phyloP scores from a whole-genome alignment of 2,797 vertebrate species.

The Threskiornis aethiopicus region DNA sequence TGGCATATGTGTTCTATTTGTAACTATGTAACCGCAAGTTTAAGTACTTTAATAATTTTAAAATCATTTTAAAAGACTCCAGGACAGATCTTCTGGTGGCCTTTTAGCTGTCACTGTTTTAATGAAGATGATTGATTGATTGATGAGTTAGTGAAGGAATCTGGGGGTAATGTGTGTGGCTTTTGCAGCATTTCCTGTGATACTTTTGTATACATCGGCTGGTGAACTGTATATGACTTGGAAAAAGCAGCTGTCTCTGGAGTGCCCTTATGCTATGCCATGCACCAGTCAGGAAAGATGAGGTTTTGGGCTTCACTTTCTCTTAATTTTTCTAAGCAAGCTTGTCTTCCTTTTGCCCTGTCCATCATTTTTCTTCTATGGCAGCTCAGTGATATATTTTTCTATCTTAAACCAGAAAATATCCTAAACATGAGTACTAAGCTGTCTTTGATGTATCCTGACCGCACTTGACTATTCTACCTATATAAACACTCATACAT shows the following conservation, averaged over 20 bases:
- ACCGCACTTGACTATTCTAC: neutral
- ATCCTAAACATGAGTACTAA: neutral
- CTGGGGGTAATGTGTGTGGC: neutral
- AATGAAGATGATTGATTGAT: neutral
- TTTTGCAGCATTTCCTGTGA: neutral
- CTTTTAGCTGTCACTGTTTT: neutral
- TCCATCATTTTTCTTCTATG: neutral
- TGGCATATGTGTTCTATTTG: neutral
- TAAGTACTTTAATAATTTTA: neutral
- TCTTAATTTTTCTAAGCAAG: neutral
- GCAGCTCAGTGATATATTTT: neutral
- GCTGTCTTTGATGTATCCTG: neutral
- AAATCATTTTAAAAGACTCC: neutral
- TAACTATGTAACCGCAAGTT: neutral
- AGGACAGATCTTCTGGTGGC: neutral
- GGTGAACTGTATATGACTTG: neutral
- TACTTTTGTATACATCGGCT: neutral
- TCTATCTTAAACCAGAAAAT: neutral
- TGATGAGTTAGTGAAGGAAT: neutral
- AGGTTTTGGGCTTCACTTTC: neutral
- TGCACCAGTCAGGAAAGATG: neutral
- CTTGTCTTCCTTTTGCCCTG: neutral
- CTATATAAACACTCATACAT: neutral
- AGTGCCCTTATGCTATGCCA: neutral
- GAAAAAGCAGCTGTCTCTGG: neutral